Percentiles rank a stretch among this genome's conserved stretches.
Evolutionary conservation across 1,140 invertebrate genomes (phyloP).

Genomic region (Ylistrum balloti): DNA sequence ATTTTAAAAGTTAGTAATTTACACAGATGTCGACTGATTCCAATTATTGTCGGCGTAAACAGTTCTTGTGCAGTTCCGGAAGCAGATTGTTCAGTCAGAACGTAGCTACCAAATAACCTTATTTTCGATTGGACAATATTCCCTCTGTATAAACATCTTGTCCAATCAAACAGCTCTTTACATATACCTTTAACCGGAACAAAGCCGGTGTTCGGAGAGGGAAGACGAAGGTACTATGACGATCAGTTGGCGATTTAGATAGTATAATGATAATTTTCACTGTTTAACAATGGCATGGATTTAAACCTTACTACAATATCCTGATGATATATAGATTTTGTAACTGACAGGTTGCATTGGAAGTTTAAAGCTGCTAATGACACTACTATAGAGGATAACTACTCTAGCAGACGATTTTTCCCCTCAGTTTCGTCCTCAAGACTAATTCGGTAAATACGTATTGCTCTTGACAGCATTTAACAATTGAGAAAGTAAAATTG

Average conservation of each 20-base stretch:
- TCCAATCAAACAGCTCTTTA: not conserved
- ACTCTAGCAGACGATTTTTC: slow-evolving; percentile 7
- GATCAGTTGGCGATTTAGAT: not conserved
- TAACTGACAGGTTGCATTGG: not conserved
- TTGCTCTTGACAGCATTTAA: too few species aligned
- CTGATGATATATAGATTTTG: not conserved
- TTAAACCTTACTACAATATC: not conserved
- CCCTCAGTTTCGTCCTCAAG: too few species aligned
- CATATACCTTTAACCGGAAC: not conserved
- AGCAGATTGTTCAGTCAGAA: not conserved
- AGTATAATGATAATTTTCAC: not conserved
- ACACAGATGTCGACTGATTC: not conserved
- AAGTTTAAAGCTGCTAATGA: not conserved
- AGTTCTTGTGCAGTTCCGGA: not conserved
- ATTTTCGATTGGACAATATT: not conserved
- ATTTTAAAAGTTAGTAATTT: not conserved
- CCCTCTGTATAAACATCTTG: not conserved
- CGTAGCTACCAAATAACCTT: not conserved
- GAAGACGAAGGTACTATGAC: not conserved
- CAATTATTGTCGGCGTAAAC: not conserved
- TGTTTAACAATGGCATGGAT: not conserved
- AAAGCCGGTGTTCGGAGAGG: slow-evolving; percentile 30
- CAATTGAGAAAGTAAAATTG: too few species aligned
- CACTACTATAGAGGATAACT: not conserved
- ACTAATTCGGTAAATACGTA: too few species aligned